A percentile compares a stretch with the other conserved stretches of the same genome.
phyloP scores from a whole-genome alignment of 2,113 vertebrate genomes.

The Psammodynastes pulverulentus region DNA sequence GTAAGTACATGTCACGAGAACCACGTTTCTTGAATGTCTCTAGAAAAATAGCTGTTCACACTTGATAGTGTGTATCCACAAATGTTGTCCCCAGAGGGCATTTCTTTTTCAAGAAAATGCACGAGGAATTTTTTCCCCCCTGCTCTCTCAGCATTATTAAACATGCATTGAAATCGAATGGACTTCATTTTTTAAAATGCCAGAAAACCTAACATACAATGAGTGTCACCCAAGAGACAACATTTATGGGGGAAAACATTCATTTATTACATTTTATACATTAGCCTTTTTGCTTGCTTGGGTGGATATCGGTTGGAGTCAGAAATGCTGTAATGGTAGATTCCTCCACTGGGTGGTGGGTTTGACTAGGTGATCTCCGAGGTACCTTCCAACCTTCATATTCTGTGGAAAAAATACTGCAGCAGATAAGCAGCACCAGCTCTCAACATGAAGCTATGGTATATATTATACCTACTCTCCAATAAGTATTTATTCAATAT shows the following conservation, averaged over 20 bases:
- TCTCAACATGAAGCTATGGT: not conserved
- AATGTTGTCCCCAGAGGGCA: not conserved
- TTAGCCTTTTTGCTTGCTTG: constrained; percentile 11
- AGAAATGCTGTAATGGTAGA: not conserved
- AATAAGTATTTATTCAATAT: constrained; percentile 15
- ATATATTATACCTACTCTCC: not conserved
- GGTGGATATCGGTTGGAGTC: not conserved
- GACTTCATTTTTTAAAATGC: not conserved
- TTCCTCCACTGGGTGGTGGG: not conserved
- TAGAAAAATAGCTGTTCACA: not conserved
- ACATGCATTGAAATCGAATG: not conserved
- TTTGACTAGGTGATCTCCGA: not conserved
- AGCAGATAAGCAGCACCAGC: not conserved
- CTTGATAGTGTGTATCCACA: not conserved
- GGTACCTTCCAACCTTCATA: not conserved
- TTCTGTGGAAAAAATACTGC: constrained; percentile 12
- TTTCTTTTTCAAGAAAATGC: constrained; percentile 3
- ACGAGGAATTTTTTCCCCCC: not conserved
- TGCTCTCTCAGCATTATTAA: not conserved
- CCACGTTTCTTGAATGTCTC: not conserved
- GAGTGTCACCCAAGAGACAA: no score
- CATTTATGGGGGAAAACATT: constrained; percentile 6
- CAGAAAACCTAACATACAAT: not conserved
- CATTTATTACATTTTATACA: constrained; percentile 32
- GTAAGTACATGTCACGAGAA: not conserved